Conservation (phyloP, 2,888 invertebrate species). For the Thera britannica region DNA sequence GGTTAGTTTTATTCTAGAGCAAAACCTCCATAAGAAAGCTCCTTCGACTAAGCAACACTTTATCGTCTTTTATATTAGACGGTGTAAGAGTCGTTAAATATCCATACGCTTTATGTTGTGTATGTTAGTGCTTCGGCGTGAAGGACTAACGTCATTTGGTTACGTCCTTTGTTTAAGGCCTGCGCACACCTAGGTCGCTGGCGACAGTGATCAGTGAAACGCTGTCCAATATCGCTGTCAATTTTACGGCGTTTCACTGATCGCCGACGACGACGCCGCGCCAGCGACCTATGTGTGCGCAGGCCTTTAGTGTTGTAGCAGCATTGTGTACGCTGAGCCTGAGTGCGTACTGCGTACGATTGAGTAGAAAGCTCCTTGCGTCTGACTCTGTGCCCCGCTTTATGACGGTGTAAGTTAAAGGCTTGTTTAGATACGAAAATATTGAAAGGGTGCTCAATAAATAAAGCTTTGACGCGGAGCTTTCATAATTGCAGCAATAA, state of each 20-base stretch:
- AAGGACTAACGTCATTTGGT: constrained; percentile 33
- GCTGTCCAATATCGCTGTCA: too few species aligned
- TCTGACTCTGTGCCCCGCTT: constrained; percentile 28
- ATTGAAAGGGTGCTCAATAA: constrained; percentile 13
- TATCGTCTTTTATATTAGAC: constrained; percentile 57
- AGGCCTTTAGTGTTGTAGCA: constrained; percentile 41
- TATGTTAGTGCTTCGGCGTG: constrained; percentile 34
- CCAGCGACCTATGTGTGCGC: too few species aligned
- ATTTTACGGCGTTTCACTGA: too few species aligned
- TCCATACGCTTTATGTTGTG: constrained; percentile 41
- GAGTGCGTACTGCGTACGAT: constrained; percentile 20
- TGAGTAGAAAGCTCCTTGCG: constrained; percentile 23
- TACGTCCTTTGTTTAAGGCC: too few species aligned
- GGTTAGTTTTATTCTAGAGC: not conserved
- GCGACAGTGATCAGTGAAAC: too few species aligned
- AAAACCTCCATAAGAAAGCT: constrained; percentile 2
- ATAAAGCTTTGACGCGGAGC: not conserved
- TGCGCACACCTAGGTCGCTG: too few species aligned
- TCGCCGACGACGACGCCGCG: too few species aligned
- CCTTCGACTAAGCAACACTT: constrained; percentile 38
- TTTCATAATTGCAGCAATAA: not conserved
- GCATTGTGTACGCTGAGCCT: constrained; percentile 32
- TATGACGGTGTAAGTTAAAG: constrained; percentile 20
- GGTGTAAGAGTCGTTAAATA: constrained; percentile 51
- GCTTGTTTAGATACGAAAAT: constrained; percentile 14